Conservation (phyloP, 2,797 vertebrate species). For the Sebastes melanostomus region DNA sequence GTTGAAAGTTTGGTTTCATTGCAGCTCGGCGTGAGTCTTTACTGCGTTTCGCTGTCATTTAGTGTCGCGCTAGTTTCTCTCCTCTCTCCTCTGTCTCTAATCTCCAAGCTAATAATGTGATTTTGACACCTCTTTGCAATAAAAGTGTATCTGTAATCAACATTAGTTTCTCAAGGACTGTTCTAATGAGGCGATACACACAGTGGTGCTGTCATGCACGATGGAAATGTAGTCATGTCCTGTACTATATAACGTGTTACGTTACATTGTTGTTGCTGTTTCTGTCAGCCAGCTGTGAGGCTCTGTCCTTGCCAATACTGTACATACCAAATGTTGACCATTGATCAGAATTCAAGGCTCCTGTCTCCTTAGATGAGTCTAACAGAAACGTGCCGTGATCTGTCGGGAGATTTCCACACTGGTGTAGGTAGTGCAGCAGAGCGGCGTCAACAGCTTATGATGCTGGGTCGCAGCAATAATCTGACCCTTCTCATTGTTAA, state of each 20-base stretch:
- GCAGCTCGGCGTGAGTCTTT: background rate
- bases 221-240: background rate
- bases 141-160: background rate
- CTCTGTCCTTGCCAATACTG: background rate
- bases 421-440: constrained; percentile 30
- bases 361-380: background rate
- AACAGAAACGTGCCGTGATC: background rate
- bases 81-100: background rate
- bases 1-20: background rate
- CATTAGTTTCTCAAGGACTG: constrained; percentile 11
- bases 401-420: constrained; percentile 8
- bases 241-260: background rate
- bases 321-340: background rate
- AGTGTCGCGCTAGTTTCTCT: background rate
- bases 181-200: background rate
- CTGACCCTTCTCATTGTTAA: constrained; percentile 70
- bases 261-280: background rate
- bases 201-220: background rate
- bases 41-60: background rate
- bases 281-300: constrained; percentile 4
- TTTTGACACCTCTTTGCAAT: background rate
- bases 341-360: background rate
- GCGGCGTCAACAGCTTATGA: constrained; percentile 42
- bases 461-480: constrained; percentile 54
- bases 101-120: background rate